Percentiles rank a stretch among this genome's conserved stretches.
Conservation (phyloP, 2,797 vertebrate genomes). For the Enteromius paludinosus region DNA sequence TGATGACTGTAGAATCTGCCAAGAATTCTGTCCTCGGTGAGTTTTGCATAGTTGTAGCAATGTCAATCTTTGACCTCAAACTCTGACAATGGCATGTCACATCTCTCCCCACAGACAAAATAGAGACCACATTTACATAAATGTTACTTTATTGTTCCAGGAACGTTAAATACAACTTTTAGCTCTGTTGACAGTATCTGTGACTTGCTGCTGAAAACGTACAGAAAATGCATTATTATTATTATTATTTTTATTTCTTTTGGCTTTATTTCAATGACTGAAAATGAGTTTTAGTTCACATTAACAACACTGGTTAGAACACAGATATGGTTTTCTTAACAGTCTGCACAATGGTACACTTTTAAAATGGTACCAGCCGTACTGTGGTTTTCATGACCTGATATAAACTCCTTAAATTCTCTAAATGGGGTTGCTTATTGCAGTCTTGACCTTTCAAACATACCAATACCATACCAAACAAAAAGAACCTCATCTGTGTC, state of each 20-base stretch:
- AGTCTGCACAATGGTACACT: background rate
- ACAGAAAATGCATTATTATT: background rate
- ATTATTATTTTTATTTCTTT: background rate
- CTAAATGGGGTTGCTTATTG: background rate
- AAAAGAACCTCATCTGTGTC: background rate
- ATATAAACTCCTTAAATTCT: background rate
- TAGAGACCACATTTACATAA: background rate
- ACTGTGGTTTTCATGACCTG: background rate
- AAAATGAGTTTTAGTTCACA: background rate
- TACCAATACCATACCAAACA: too few species aligned
- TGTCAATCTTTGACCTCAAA: background rate
- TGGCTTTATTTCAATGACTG: background rate
- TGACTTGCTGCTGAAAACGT: background rate
- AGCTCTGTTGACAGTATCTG: background rate
- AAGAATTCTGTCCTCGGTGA: constrained; percentile 94
- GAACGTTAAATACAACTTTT: background rate
- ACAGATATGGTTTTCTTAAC: background rate
- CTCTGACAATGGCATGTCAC: background rate
- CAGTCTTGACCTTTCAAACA: background rate
- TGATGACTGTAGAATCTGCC: constrained; percentile 97
- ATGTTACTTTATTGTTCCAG: background rate
- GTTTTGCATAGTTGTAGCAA: constrained; percentile 51
- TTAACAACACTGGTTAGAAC: background rate
- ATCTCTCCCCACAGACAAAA: background rate
- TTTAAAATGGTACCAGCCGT: background rate